A percentile compares a stretch with the other conserved stretches of the same genome.
Evolutionary conservation across 2,888 invertebrate genomes (phyloP).

Genomic region (Antheraea yamamai): DNA sequence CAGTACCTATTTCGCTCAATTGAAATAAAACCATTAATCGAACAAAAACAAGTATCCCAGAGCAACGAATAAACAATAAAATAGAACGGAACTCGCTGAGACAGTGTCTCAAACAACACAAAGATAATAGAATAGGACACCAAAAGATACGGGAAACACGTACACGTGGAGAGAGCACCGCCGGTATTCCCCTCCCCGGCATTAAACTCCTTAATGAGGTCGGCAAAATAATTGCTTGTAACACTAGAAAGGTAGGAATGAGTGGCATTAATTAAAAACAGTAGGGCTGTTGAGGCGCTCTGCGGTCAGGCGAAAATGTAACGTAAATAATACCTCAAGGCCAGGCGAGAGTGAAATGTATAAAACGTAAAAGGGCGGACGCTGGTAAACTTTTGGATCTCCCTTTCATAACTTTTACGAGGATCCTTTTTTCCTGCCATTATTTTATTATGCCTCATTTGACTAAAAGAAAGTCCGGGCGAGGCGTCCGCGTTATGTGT

Average conservation of each 20-base stretch:
- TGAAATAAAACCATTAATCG: slow-evolving; percentile 53
- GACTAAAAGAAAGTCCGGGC: slow-evolving; percentile 75
- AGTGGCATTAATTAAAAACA: slow-evolving; percentile 77
- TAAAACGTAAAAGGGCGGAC: slow-evolving; percentile 67
- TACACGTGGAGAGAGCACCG: slow-evolving; percentile 52
- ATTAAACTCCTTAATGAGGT: slow-evolving; percentile 77
- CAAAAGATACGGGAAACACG: slow-evolving; percentile 40
- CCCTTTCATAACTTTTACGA: slow-evolving; percentile 76
- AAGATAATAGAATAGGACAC: slow-evolving; percentile 44
- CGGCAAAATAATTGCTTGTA: slow-evolving; percentile 76
- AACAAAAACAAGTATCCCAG: slow-evolving; percentile 49
- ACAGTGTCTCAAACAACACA: slow-evolving; percentile 58
- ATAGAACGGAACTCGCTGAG: slow-evolving; percentile 52
- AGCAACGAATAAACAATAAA: slow-evolving; percentile 53
- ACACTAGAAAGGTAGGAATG: slow-evolving; percentile 74
- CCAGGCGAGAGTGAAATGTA: slow-evolving; percentile 61
- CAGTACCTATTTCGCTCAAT: slow-evolving; percentile 48
- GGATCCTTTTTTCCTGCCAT: slow-evolving; percentile 72
- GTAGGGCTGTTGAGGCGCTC: slow-evolving; percentile 56
- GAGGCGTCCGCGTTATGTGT: slow-evolving; percentile 63
- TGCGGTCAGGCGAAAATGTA: slow-evolving; percentile 71
- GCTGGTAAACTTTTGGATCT: slow-evolving; percentile 69
- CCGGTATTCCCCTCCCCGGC: slow-evolving; percentile 66
- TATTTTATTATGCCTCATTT: slow-evolving; percentile 79
- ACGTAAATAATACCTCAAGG: slow-evolving; percentile 75